Evolutionary conservation across 2,888 invertebrate species (phyloP), one percentile per base, ranked within the genome.

Genomic region (Eumacrocentrus americanus): DNA sequence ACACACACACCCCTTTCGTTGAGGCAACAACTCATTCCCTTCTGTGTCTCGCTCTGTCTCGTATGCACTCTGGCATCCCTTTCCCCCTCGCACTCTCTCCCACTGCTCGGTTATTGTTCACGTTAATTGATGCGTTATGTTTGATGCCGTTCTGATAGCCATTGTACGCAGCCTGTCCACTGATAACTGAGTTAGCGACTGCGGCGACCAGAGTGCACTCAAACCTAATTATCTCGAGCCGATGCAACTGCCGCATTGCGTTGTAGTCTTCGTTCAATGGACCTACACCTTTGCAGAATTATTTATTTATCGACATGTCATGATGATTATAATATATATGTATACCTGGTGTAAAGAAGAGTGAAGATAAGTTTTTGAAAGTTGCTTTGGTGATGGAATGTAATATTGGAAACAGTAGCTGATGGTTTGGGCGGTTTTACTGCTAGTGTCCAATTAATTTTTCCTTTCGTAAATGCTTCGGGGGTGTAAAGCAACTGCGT

Each of bases 111-210:
- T 79, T 78, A 80, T 81, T 81, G 81, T 81, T 81, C 81, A 77
- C 78, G 80, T 80, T 81, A 80, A 80, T 81, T 81, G 81, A 80
- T 81, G 80, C 80, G 81, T 81, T 81, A 80, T 81, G 81, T 81
- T 81, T 80, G 80, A 80, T 80, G 80, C 78, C 78, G 79, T 72
- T 75, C 75, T 76, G 80, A 80, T 81, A 80, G 80, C 80, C 77
- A 79, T 80, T 79, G 80, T 79, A 71, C 73, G 75, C 76, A 72
- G 77, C 64, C 77, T 79, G 80, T 80, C 79, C 79, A 77, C 80
- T 81, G 81, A 81, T 81, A 81, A 81, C 80, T 79, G 78, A 80
- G 79, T 80, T 81, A 81, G 80, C 74, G 80, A 80, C 79, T 80
- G 79, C 79, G 77, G 76, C 76, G 73, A 63, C 74, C 76, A 76